Conservation (phyloP, 2,888 invertebrate genomes). For the Lycophotia porphyrea region DNA sequence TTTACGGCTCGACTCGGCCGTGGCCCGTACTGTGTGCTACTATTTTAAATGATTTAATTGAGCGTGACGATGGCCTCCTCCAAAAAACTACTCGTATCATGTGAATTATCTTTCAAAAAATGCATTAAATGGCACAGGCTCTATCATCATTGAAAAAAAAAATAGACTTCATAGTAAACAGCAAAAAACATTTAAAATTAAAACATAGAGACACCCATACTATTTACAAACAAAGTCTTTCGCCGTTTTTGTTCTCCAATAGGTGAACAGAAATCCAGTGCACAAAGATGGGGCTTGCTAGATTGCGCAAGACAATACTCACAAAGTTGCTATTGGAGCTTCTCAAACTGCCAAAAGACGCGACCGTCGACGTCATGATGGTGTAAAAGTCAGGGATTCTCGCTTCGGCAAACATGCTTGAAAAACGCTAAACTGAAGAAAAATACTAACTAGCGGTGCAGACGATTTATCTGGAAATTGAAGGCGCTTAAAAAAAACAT, state of each 20-base stretch:
- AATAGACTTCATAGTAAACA: not conserved
- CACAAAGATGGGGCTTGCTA: not conserved
- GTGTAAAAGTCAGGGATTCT: not conserved
- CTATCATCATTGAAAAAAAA: not conserved
- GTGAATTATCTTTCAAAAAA: not conserved
- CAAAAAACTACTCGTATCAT: not conserved
- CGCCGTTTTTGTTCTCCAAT: not conserved
- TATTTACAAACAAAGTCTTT: not conserved
- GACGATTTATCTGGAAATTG: too few species aligned
- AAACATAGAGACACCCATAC: not conserved
- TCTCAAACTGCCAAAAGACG: not conserved
- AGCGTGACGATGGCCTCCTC: not conserved
- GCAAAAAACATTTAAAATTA: not conserved
- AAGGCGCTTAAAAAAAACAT: not conserved
- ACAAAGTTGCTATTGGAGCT: not conserved
- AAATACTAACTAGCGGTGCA: not conserved
- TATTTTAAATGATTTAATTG: conserved; percentile 39
- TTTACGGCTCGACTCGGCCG: conserved; percentile 72
- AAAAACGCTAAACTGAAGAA: too few species aligned
- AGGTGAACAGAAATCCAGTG: not conserved
- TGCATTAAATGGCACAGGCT: not conserved
- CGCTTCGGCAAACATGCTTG: not conserved
- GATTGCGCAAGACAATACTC: not conserved
- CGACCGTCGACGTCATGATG: not conserved
- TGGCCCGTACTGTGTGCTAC: conserved; percentile 53